phyloP scores from a whole-genome alignment of 30 jellyfish, hydroid and myxozoan species.

The Hydractinia symbiolongicarpus region DNA sequence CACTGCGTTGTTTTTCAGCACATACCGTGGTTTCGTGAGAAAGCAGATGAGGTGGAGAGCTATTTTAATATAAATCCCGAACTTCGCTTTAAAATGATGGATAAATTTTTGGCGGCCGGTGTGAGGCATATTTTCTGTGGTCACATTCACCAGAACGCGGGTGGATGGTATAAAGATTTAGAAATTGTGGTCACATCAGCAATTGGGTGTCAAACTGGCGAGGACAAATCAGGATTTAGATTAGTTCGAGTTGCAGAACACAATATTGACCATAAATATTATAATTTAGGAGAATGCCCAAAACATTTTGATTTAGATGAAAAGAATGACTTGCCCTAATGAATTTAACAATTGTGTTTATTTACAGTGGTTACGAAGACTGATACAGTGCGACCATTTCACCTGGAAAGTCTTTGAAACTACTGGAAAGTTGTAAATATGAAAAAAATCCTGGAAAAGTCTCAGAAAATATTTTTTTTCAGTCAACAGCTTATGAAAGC shows the following conservation, averaged over 20 bases:
- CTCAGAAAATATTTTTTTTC: too few relatives aligned
- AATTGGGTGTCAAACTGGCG: constrained; percentile 85
- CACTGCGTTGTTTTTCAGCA: constrained; percentile 79
- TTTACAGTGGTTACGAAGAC: too few relatives aligned
- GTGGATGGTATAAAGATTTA: constrained; percentile 65
- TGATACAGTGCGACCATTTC: too few relatives aligned
- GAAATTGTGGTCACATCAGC: constrained; percentile 88
- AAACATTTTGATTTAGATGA: not conserved
- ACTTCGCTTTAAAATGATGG: constrained; percentile 30
- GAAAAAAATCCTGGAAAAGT: too few relatives aligned
- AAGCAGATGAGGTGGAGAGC: constrained; percentile 67
- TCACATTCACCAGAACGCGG: constrained; percentile 93
- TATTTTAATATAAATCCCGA: constrained; percentile 61
- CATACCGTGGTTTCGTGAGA: constrained; percentile 76
- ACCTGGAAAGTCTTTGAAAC: too few relatives aligned
- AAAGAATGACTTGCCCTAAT: not conserved
- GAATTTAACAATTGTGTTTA: not conserved
- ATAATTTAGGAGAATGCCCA: constrained; percentile 35
- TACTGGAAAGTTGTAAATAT: too few relatives aligned
- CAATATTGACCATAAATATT: constrained; percentile 74
- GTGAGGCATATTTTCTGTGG: constrained; percentile 77
- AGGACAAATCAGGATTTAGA: constrained; percentile 86
- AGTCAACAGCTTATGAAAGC: too few relatives aligned
- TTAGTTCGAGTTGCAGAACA: constrained; percentile 70
- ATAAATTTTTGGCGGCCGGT: constrained; percentile 56